Evolutionary conservation across 2,888 invertebrate genomes (phyloP).

Genomic region (Meliscaeva auricollis): DNA sequence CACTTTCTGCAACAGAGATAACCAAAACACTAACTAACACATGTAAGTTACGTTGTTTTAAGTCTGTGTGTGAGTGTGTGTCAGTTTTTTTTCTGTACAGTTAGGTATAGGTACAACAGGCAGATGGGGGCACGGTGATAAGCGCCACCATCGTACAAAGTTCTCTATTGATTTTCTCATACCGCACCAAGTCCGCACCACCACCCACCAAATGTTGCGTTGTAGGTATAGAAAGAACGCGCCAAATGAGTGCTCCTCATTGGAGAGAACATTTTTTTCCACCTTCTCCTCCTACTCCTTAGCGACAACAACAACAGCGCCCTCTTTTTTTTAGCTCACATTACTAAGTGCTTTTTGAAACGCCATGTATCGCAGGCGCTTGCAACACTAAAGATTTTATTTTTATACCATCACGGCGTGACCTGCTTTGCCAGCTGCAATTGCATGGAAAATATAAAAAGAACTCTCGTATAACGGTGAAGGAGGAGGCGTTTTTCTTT

Average conservation of each 20-base stretch:
- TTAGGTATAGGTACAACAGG: neutral
- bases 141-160: conserved; percentile 51
- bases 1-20: conserved; percentile 56
- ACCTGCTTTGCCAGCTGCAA: conserved; percentile 69
- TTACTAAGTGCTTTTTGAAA: conserved; percentile 69
- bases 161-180: conserved; percentile 69
- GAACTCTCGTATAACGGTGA: conserved; percentile 30
- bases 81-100: conserved; percentile 3
- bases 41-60: conserved; percentile 12
- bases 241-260: conserved; percentile 44
- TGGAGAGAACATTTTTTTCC: neutral
- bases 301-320: conserved; percentile 26
- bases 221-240: neutral
- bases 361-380: conserved; percentile 42
- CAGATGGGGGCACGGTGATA: conserved; percentile 67
- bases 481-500: conserved; percentile 36
- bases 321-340: conserved; percentile 32
- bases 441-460: conserved; percentile 56
- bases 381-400: conserved; percentile 55
- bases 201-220: neutral
- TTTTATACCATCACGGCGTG: conserved; percentile 62
- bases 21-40: conserved; percentile 40
- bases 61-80: neutral
- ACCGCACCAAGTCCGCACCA: conserved; percentile 2
- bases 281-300: neutral